Evolutionary conservation across 2,113 vertebrate species (phyloP).

Genomic region (Campylomormyrus numenius): DNA sequence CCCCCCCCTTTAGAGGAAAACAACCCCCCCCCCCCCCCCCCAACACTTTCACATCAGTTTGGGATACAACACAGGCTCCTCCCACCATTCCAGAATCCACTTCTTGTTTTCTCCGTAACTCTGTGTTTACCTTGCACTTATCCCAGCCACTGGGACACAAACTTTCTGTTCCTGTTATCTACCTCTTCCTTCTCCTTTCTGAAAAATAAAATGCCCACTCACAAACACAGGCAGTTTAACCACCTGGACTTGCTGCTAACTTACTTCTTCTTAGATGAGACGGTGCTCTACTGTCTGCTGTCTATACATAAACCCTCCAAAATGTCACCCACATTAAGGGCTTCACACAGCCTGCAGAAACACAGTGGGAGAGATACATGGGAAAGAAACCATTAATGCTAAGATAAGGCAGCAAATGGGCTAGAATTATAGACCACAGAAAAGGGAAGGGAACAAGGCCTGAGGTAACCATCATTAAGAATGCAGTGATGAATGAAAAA

Average conservation of each 20-base stretch:
- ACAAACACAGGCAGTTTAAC: background rate
- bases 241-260: background rate
- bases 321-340: constrained; percentile 89
- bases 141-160: background rate
- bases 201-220: background rate
- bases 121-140: background rate
- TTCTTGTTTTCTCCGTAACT: background rate
- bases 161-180: background rate
- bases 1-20: background rate
- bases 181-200: background rate
- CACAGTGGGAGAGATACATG: constrained; percentile 94
- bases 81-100: background rate
- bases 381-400: constrained; percentile 91
- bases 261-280: background rate
- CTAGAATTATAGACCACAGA: no score
- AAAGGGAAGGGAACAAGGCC: no score
- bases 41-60: background rate
- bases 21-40: background rate
- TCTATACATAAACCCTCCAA: constrained; percentile 63
- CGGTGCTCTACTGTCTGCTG: constrained; percentile 40
- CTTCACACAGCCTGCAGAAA: constrained; percentile 94
- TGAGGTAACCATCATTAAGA: background rate
- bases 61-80: background rate
- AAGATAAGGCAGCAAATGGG: constrained; percentile 56
- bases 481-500: background rate